Base-by-base conservation (phyloP, 2,888 invertebrate species). In the Gymnocheta viridis region DNA sequence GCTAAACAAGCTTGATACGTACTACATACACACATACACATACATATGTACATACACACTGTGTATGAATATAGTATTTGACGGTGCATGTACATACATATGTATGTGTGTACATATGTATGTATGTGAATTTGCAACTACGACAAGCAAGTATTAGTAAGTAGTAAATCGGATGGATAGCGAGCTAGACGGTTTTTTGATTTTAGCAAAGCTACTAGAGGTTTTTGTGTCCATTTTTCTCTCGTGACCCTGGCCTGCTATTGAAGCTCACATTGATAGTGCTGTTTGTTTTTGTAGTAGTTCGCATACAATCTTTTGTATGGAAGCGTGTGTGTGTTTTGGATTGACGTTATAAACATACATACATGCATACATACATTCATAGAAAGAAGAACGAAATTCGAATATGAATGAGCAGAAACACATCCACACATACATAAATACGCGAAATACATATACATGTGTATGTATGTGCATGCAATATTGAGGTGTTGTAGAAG, bases 171-270 rank as follows among this genome's bases (percentile, higher is more conserved):
- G 27, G 58, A 66, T 80, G 35, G 41, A 60, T 67, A 44, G 80
- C 9, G 54, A 58, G 51, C 19, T 49, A 76, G 78, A 41, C 56
- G 51, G 51, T 56, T 70, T 62, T 76, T 73, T 17, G 49, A 51
- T 54, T 73, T 82, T 66, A 74, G 72, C 77, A 82, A 66, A 79
- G 86, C 87, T 86, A 85, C 60, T 84, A 81, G 86, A 87, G 88
- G 87, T 89, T 88, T 87, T 89, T 88, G 89, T 88, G 86, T 88
- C 87, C 88, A 89, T 89, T 90, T 88, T 84, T 81, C 81, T 89
- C 90, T 88, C 88, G 88, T 89, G 90, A 90, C 90, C 90, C 90
- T 90, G 90, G 90, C 90, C 90, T 90, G 90, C 90, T 90, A 90
- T 90, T 90, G 90, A 90, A 89, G 88, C 89, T 87, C 83, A 82